These are phyloP conservation scores for Stomorhina lunata DNA, from an alignment of 2,888 invertebrate species.

Conservation along the genomic window DNA sequence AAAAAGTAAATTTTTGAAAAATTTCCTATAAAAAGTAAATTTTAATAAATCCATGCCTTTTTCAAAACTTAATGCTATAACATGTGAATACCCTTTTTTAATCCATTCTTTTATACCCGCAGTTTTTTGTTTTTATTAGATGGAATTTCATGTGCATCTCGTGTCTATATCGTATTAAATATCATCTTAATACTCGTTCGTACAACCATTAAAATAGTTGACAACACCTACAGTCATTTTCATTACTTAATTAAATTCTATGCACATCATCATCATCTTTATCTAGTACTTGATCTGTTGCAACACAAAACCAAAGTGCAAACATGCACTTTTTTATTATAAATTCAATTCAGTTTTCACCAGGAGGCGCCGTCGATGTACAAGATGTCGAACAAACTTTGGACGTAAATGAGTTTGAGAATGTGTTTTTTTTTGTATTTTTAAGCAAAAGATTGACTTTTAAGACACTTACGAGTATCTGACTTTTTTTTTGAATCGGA, in stretches of 20 bases:
- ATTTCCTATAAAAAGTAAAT: too few species aligned
- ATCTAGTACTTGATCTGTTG: conserved; percentile 64
- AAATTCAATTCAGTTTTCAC: conserved; percentile 22
- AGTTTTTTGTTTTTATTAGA: neutral
- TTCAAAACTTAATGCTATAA: neutral
- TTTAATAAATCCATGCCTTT: too few species aligned
- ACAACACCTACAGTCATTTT: conserved; percentile 63
- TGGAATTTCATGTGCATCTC: conserved; percentile 21
- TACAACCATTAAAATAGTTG: conserved; percentile 51
- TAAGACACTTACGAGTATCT: neutral
- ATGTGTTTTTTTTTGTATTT: neutral
- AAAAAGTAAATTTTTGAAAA: too few species aligned
- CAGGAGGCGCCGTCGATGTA: conserved; percentile 40
- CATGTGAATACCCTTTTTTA: neutral
- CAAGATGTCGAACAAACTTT: neutral
- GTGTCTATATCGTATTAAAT: conserved; percentile 40
- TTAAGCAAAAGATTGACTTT: neutral
- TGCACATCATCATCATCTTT: conserved; percentile 65
- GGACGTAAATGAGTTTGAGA: neutral
- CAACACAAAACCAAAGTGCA: conserved; percentile 24
- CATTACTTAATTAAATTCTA: conserved; percentile 64
- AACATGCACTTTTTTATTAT: conserved; percentile 10
- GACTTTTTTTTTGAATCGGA: conserved; percentile 19
- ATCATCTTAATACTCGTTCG: conserved; percentile 39
- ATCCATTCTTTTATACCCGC: neutral